Evolutionary conservation across 2,797 vertebrate species (phyloP), one percentile per base, ranked within the genome.

Genomic region (Ceryle rudis): DNA sequence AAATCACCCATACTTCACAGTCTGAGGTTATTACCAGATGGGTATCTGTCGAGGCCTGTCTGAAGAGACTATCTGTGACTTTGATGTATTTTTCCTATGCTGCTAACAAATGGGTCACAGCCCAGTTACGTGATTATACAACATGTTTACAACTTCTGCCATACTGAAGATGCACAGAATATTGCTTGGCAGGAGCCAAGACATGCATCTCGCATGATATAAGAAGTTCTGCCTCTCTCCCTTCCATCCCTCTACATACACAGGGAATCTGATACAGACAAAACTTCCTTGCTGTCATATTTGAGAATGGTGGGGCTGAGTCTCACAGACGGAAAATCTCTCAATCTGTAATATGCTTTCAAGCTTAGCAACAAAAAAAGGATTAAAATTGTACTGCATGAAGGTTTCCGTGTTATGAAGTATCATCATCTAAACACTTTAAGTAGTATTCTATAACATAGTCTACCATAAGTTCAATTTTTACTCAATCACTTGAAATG

Each of bases 71-170:
- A 71, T 77, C 82, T 95, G 82, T 90, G 96, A 95, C 61, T 84
- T 95, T 54, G 62, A 95, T 87, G 84, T 91, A 88, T 95, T 96
- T 95, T 91, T 94, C 62, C 44, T 91, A 3, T 60, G 72, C 64
- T 86, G 95, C 81, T 95, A 96, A 96, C 97, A 97, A 97, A 97
- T 83, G 96, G 92, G 94, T 96, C 92, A 79, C 42, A 57, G 95
- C 94, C 94, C 93, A 80, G 72, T 92, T 97, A 84, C 54, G 79
- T 92, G 91, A 83, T 95, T 96, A 91, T 94, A 84, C 94, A 93
- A 77, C 51, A 31, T 87, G 94, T 97, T 95, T 96, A 89, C 93
- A 94, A 86, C 82, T 86, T 81, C 94, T 82, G 62, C 77, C 86
- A 93, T 42, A 8, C 79, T 62, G 88, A 92, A 72, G 90, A 95